Conservation (phyloP, 2,797 vertebrate genomes). For the Semaprochilodus insignis region DNA sequence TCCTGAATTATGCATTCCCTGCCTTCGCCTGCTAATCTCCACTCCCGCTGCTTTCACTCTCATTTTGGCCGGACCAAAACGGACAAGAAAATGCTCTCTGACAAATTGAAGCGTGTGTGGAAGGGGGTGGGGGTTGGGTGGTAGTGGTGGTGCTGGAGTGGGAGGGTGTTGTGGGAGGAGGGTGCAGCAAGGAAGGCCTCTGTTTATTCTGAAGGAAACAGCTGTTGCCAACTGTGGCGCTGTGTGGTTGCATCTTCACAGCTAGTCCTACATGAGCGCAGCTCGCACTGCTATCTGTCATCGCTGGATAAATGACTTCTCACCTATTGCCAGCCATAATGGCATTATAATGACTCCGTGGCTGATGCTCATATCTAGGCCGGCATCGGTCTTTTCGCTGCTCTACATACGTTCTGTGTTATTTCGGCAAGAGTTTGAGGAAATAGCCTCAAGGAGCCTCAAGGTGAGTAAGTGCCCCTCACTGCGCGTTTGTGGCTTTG, state of each 20-base stretch:
- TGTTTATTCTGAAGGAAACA: conserved; percentile 40
- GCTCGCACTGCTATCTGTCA: conserved; percentile 36
- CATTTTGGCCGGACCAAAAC: conserved; percentile 5
- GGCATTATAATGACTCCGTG: conserved; percentile 33
- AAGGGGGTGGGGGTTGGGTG: not conserved
- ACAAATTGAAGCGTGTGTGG: conserved; percentile 20
- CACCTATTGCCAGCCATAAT: conserved; percentile 33
- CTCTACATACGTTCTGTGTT: not conserved
- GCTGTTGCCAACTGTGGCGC: conserved; percentile 37
- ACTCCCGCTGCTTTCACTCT: conserved; percentile 12
- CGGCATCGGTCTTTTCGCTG: not conserved
- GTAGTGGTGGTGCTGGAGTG: not conserved
- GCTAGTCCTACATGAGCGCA: not conserved
- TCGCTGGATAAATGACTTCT: conserved; percentile 31
- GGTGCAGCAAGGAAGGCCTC: not conserved
- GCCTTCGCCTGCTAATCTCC: conserved; percentile 32
- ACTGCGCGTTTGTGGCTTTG: not conserved
- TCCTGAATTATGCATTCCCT: conserved; percentile 48
- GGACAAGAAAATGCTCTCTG: conserved; percentile 30
- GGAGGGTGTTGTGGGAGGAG: not conserved
- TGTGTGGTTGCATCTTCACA: conserved; percentile 15
- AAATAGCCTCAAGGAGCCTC: conserved; percentile 17
- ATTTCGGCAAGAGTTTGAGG: not conserved
- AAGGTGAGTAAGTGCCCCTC: conserved; percentile 1
- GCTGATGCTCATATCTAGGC: conserved; percentile 21